phyloP scores from a whole-genome alignment of 2,888 invertebrate species.

The Megalurothrips usitatus region DNA sequence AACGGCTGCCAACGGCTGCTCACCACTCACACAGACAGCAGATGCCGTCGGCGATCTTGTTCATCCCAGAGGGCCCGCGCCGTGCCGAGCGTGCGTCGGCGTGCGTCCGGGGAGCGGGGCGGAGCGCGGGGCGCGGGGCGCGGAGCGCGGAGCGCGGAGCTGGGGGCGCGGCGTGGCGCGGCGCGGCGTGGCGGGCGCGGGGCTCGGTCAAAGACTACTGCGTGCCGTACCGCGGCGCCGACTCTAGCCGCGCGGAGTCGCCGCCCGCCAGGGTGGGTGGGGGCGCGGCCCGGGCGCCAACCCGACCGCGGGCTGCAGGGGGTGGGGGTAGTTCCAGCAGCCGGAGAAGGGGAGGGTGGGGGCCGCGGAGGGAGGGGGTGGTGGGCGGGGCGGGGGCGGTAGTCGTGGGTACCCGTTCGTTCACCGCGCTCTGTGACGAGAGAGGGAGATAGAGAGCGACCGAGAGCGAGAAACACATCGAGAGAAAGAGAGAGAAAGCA shows the following conservation, averaged over 20 bases:
- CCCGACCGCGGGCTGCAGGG: neutral
- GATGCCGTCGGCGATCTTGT: slow-evolving; percentile 19
- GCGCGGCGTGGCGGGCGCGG: neutral
- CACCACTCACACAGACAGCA: slow-evolving; percentile 14
- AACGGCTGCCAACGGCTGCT: neutral
- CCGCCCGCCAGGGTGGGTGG: neutral
- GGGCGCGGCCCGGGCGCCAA: neutral
- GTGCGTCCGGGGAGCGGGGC: neutral
- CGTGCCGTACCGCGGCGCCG: neutral
- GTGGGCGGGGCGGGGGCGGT: neutral
- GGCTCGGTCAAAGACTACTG: neutral
- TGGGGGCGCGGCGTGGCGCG: neutral
- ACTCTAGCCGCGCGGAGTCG: no score
- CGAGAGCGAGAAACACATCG: neutral
- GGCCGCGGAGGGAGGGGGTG: neutral
- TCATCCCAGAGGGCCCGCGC: neutral
- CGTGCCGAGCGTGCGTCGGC: neutral
- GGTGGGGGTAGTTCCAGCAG: neutral
- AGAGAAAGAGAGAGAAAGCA: neutral
- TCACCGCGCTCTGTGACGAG: neutral
- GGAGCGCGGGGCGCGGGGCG: neutral
- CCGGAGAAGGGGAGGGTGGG: neutral
- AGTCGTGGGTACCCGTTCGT: neutral
- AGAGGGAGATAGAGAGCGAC: neutral
- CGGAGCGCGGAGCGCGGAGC: neutral